Conservation (phyloP, 1,140 invertebrate species). For the Bicyclus anynana region DNA sequence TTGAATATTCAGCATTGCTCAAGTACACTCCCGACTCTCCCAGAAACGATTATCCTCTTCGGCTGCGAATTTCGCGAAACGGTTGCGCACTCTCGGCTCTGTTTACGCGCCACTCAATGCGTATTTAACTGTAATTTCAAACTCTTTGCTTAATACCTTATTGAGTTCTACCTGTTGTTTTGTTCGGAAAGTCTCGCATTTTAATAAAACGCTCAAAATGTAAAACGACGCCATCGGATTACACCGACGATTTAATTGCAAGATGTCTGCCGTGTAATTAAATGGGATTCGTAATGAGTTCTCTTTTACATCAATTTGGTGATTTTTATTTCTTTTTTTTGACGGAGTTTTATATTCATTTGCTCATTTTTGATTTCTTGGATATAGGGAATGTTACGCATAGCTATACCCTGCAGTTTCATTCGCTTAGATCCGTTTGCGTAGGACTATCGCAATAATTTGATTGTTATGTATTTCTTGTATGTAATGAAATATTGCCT, state of each 20-base stretch:
- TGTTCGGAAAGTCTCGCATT: background rate
- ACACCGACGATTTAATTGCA: constrained; percentile 8
- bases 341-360: background rate
- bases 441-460: no score
- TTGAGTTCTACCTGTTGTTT: constrained; percentile 11
- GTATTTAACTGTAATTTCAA: constrained; percentile 37
- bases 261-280: background rate
- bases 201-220: background rate
- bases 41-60: constrained; percentile 39
- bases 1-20: constrained; percentile 30
- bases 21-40: constrained; percentile 25
- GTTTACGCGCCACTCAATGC: constrained; percentile 31
- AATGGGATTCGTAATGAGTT: background rate
- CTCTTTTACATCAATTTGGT: background rate
- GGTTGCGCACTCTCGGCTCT: constrained; percentile 25
- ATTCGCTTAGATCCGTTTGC: no score
- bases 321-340: background rate
- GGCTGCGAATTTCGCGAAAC: constrained; percentile 26
- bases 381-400: no score
- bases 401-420: no score
- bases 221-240: constrained; percentile 6
- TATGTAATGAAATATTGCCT: no score
- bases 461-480: no score
- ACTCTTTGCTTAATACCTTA: constrained; percentile 23
- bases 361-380: no score